Evolutionary conservation across 2,113 vertebrate genomes (phyloP).

Genomic region (Hylia prasina): DNA sequence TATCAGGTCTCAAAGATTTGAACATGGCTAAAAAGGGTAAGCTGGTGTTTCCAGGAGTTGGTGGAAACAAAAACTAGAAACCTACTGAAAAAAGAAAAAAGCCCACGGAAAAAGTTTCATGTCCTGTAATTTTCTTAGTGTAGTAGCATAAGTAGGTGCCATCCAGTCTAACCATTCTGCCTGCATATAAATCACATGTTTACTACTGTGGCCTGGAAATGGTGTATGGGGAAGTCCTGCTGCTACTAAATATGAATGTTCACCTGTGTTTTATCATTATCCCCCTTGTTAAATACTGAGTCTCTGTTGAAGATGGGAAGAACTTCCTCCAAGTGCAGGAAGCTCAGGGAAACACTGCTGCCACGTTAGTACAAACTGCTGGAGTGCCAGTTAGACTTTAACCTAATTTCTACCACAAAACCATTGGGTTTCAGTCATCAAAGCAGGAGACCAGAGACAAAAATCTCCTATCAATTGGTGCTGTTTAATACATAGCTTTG

Average conservation of each 20-base stretch:
- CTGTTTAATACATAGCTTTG: not conserved
- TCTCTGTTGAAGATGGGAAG: not conserved
- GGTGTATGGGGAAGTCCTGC: not conserved
- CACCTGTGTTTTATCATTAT: not conserved
- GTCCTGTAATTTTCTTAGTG: not conserved
- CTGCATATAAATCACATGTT: not conserved
- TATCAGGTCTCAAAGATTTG: not conserved
- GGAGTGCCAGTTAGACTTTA: not conserved
- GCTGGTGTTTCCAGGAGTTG: not conserved
- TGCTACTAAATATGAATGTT: not conserved
- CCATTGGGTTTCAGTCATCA: not conserved
- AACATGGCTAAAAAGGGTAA: not conserved
- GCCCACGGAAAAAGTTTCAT: not conserved
- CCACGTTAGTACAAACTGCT: not conserved
- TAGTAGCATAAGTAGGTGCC: not conserved
- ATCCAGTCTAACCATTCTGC: not conserved
- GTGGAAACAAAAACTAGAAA: not conserved
- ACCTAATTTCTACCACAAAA: not conserved
- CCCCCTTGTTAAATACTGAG: rapidly evolving
- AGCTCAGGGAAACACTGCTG: not conserved
- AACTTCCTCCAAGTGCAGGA: not conserved
- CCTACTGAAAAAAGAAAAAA: not conserved
- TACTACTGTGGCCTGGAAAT: not conserved
- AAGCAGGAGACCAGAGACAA: not conserved
- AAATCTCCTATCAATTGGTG: not conserved